A percentile compares a stretch with the other conserved stretches of the same genome.
These are phyloP conservation scores for Alfaro cultratus DNA, from an alignment of 2,797 vertebrate species.

Conservation along the genomic window DNA sequence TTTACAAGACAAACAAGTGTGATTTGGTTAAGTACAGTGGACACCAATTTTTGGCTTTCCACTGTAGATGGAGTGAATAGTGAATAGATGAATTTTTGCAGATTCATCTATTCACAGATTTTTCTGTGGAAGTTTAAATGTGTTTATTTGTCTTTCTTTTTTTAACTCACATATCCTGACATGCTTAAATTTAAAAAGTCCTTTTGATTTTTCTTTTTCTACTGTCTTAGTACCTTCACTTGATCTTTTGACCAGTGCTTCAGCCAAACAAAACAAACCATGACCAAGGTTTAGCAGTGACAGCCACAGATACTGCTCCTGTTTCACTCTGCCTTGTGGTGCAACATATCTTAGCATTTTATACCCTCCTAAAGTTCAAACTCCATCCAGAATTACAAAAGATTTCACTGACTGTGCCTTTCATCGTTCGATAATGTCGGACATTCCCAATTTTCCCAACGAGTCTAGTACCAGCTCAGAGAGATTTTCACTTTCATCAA, in stretches of 20 bases:
- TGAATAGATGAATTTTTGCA: too few relatives aligned
- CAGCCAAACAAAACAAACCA: background rate
- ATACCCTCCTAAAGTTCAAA: background rate
- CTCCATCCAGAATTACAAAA: background rate
- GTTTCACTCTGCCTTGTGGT: background rate
- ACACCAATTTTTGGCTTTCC: background rate
- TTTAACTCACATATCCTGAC: background rate
- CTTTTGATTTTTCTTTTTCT: background rate
- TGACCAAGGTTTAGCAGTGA: background rate
- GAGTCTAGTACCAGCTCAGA: background rate
- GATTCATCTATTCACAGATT: too few relatives aligned
- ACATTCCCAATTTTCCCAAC: constrained; percentile 15
- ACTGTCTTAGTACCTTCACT: background rate
- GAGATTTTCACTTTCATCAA: constrained; percentile 16
- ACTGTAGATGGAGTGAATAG: too few relatives aligned
- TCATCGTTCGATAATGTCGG: background rate
- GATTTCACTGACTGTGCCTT: background rate
- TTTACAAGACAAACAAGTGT: background rate
- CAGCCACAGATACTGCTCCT: background rate
- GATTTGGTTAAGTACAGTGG: background rate
- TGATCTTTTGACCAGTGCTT: background rate
- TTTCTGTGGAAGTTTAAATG: background rate
- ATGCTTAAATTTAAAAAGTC: background rate
- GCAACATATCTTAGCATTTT: background rate
- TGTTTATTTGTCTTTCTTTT: background rate